Base-by-base conservation (phyloP, 2,888 invertebrate genomes). In the Phorcus lineatus region DNA sequence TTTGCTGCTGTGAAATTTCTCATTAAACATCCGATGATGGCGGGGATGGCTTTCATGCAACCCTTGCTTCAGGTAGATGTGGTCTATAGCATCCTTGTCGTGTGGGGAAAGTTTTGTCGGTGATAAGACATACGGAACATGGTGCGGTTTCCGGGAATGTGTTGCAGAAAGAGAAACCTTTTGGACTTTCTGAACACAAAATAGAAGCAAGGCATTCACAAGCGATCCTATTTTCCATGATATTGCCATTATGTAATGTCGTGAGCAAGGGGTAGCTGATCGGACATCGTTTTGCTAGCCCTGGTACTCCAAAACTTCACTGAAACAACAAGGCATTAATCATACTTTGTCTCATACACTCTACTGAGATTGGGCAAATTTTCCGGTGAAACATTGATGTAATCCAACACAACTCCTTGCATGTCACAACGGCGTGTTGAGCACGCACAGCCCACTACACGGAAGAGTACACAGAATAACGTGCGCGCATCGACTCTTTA, bases 211-310 rank as follows among this genome's bases (percentile, higher is more conserved):
- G 36, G 36, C 19, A 70, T 70, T 31, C n/a, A 70, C 13, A 70
- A 70, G 36, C 31, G 19, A 28, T 22, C 40, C 40, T 36, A 36
- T 11, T 70, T 70, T 70, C 36, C 17, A 70, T 19, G 31, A 11
- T 70, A 40, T 70, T 36, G 70, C 70, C 70, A 70, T 70, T 19
- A 70, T 70, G 70, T 70, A 17, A 70, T 70, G 40, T 70, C 70
- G 70, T 36, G 16, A n/a, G 19, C 70, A 19, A 19, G 31, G 19
- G n/a, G 40, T 36, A 70, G 28, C n/a, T 36, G 28, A 19, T 31
- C 16, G 31, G 19, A 31, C 70, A 70, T 70, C 19, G 40, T 70
- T n/a, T 47, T 47, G 47, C 47, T 47, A 47, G 47, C 70, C 40
- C 13, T 11, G 19, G 36, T 70, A 19, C 16, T 28, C 62, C 62